Percentiles rank a stretch among this genome's conserved stretches.
Conservation (phyloP, 2,888 invertebrate species). For the Agrotis segetum region DNA sequence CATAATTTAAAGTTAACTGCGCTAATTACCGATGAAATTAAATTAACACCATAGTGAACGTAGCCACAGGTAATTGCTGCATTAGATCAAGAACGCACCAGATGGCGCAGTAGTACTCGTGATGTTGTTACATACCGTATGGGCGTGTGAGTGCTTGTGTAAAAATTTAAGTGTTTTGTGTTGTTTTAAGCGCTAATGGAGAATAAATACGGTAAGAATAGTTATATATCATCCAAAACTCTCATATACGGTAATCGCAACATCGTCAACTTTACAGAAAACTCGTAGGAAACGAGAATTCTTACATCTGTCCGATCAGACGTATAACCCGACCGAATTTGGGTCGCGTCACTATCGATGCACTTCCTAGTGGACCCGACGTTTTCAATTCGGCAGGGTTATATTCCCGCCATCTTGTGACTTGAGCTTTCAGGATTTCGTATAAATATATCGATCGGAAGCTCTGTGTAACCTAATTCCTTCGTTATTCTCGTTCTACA, state of each 20-base stretch:
- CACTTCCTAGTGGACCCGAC: slow-evolving; percentile 75
- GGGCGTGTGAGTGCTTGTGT: slow-evolving; percentile 91
- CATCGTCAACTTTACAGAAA: slow-evolving; percentile 78
- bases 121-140: slow-evolving; percentile 89
- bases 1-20: slow-evolving; percentile 68
- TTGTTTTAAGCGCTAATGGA: slow-evolving; percentile 84
- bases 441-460: slow-evolving; percentile 89
- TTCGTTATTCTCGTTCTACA: slow-evolving; percentile 70
- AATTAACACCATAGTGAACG: slow-evolving; percentile 79
- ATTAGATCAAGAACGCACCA: slow-evolving; percentile 77
- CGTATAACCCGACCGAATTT: slow-evolving; percentile 85
- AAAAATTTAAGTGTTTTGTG: slow-evolving; percentile 89
- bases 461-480: slow-evolving; percentile 84
- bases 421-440: slow-evolving; percentile 87
- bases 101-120: slow-evolving; percentile 89
- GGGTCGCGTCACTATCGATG: slow-evolving; percentile 76
- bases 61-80: slow-evolving; percentile 78
- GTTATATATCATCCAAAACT: slow-evolving; percentile 68
- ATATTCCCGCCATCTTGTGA: slow-evolving; percentile 89
- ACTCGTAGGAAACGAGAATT: slow-evolving; percentile 81
- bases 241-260: slow-evolving; percentile 68
- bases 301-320: slow-evolving; percentile 88
- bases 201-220: slow-evolving; percentile 85
- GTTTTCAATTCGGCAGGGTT: slow-evolving; percentile 77
- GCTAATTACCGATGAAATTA: slow-evolving; percentile 75